Base-by-base conservation (phyloP, 37 sponge, comb jelly and placozoan species). In the Chondrosia reniformis region DNA sequence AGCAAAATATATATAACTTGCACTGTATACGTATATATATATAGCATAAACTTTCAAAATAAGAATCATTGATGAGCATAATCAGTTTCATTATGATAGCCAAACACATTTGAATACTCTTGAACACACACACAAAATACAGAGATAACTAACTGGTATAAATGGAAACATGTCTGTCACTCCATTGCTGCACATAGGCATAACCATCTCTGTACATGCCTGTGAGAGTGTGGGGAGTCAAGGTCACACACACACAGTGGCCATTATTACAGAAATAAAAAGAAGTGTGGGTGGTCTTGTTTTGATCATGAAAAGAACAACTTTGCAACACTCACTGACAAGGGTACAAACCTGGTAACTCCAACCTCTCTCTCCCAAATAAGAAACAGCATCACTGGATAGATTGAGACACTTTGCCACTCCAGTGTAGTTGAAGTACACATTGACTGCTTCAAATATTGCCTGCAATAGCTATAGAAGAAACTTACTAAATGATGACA, bases 161-260 rank as follows among this genome's bases (percentile, higher is more conserved):
- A 43, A 24, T n/a, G 45, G 71, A 69, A 92, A 96, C 91, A 92
- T 89, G 76, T 96, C 93, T 5, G 45, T 61, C 15, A 63, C n/a
- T 1, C 84, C 86, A 85, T 87, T 77, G 19, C 85, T 83, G 78
- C 93, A 92, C 78, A 89, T 87, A 19, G 98, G 98, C 87, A 97
- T 89, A 52, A 94, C 86, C 92, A 94, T 97, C 80, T 94, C 92
- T 30, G 95, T 94, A 62, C 97, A 96, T 4, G 90, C 80, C 88
- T 95, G 80, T 15, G 45, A 24, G 37, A 40, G 22, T 0, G 49
- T 22, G 28, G 61, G 61, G n/a, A 7, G n/a, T 19, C 30, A 30
- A 30, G 9, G 61, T 6, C 52, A 49, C 52, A 49, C 52, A 49
- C 52, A 49, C 52, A 49, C 52, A 49, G 15, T 19, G 15, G n/a